These are phyloP conservation scores for Oligia fasciuncula DNA, from an alignment of 2,888 invertebrate genomes.

Conservation along the genomic window DNA sequence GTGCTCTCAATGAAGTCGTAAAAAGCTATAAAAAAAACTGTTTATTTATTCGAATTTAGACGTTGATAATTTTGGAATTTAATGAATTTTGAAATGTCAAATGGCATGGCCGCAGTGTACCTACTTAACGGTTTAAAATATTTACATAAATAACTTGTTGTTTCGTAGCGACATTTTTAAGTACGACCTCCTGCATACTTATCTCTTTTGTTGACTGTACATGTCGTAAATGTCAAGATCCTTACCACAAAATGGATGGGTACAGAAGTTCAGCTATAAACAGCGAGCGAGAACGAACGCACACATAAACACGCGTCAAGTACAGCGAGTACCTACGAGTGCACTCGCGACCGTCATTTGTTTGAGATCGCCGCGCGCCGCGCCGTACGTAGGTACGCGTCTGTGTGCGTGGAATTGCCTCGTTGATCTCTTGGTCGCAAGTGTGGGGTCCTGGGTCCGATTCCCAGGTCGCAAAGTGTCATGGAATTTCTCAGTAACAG, in stretches of 20 bases:
- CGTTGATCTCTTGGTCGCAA: too few relatives aligned
- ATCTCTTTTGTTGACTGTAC: too few relatives aligned
- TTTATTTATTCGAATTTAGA: not conserved
- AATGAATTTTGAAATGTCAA: constrained; percentile 48
- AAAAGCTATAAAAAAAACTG: not conserved
- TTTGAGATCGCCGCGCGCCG: too few relatives aligned
- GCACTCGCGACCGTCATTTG: not conserved
- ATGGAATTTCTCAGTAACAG: too few relatives aligned
- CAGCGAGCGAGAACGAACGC: not conserved
- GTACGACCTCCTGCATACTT: not conserved
- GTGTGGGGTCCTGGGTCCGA: too few relatives aligned
- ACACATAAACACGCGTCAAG: not conserved
- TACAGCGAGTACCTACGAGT: not conserved
- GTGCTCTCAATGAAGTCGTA: not conserved
- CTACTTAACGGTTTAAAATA: constrained; percentile 26
- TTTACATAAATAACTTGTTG: constrained; percentile 41
- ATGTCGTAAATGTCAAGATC: constrained; percentile 51
- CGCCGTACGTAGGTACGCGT: too few relatives aligned
- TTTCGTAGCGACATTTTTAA: constrained; percentile 32
- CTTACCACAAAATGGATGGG: not conserved
- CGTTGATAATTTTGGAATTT: constrained; percentile 16
- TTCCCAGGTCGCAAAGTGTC: too few relatives aligned
- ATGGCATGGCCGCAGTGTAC: constrained; percentile 19
- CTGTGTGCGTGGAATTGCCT: too few relatives aligned
- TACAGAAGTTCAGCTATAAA: not conserved